Conservation (phyloP, 2,113 vertebrate species). For the Suncus etruscus region DNA sequence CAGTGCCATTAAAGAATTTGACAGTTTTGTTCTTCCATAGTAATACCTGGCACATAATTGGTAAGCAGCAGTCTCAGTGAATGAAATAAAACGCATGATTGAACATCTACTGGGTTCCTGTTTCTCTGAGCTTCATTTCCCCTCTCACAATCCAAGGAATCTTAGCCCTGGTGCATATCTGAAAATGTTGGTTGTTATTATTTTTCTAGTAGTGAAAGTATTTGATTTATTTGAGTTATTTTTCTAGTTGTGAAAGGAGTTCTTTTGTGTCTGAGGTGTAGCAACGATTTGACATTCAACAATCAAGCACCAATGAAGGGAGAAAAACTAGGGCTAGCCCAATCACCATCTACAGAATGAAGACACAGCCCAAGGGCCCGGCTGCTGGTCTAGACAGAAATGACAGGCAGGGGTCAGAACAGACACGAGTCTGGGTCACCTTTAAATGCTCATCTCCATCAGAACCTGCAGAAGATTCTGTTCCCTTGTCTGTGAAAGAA, state of each 20-base stretch:
- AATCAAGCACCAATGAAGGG: neutral
- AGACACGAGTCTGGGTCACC: no score
- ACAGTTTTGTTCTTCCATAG: neutral
- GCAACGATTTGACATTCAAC: neutral
- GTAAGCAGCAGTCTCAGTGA: neutral
- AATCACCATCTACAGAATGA: no score
- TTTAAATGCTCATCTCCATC: neutral
- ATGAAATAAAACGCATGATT: neutral
- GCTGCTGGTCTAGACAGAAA: neutral
- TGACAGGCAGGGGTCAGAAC: neutral
- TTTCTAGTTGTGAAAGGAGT: neutral
- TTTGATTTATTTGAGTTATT: neutral
- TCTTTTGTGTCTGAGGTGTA: neutral
- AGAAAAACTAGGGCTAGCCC: no score
- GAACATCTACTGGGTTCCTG: neutral
- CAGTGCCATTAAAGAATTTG: neutral
- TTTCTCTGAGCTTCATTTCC: neutral
- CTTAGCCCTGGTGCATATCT: slow-evolving; percentile 2
- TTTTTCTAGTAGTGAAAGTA: slow-evolving; percentile 48
- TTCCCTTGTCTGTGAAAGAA: neutral
- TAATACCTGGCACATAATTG: neutral
- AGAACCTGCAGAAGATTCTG: neutral
- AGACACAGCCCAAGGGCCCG: neutral
- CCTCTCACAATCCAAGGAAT: neutral
- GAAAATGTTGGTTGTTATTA: slow-evolving; percentile 25